Evolutionary conservation across 2,113 vertebrate genomes (phyloP).

Genomic region (Edolisoma coerulescens): DNA sequence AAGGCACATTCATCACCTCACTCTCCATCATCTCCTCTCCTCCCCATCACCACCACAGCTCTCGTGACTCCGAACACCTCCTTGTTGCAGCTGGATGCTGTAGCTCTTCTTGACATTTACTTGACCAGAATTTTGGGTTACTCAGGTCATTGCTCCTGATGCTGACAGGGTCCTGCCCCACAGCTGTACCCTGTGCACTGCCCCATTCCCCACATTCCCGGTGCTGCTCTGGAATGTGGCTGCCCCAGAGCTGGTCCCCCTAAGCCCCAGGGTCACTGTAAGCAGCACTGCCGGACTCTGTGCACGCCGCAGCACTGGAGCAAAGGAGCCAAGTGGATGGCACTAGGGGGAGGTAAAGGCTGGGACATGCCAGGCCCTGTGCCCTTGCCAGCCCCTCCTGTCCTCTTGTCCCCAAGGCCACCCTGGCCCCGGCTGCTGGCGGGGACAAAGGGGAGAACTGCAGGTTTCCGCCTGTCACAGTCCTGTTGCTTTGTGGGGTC

Average conservation of each 20-base stretch:
- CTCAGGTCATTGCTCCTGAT: rapidly evolving
- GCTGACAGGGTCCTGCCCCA: not conserved
- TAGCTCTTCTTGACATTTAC: rapidly evolving
- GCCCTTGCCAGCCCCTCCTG: not conserved
- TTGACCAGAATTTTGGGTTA: not conserved
- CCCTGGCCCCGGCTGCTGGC: not conserved
- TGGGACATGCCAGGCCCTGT: not conserved
- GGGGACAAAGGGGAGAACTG: not conserved
- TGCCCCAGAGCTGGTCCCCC: not conserved
- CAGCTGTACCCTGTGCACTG: not conserved
- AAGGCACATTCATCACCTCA: rapidly evolving
- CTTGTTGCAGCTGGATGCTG: rapidly evolving
- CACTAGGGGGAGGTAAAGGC: conserved; percentile 60
- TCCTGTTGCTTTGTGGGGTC: not conserved
- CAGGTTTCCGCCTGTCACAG: rapidly evolving
- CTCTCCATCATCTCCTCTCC: not conserved
- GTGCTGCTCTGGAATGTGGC: rapidly evolving
- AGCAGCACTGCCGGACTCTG: rapidly evolving
- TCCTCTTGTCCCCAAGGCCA: not conserved
- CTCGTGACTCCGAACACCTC: rapidly evolving
- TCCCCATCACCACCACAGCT: not conserved
- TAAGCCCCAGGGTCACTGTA: rapidly evolving
- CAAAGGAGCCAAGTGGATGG: not conserved
- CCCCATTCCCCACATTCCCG: rapidly evolving
- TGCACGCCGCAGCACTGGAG: rapidly evolving